Evolutionary conservation across 2,888 invertebrate genomes (phyloP), one percentile per base, ranked within the genome.

Genomic region (Coecobrya sp.): DNA sequence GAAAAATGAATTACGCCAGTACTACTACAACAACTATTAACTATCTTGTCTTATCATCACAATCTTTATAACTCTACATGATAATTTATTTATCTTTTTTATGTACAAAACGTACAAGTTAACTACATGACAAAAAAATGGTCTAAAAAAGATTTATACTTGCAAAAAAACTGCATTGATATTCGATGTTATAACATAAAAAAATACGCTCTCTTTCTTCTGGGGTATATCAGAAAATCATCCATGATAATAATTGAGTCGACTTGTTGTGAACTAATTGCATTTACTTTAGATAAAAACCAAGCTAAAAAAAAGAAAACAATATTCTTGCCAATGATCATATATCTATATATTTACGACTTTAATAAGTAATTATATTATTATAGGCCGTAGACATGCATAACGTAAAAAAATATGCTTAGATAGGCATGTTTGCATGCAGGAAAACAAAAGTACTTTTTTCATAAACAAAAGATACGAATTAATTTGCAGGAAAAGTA

Each of bases 241-340:
- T 22, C 22, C 22, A 73, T 45, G 19, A 73, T 76, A 49, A 76
- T 76, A 49, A 76, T n/a, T 55, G 49, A 76, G 76, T 49, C 25
- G 76, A 76, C 76, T 76, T 49, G 73, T 73, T 73, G 76, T 76
- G 76, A 76, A 76, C 76, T 22, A 45, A 76, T 25, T 76, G 76
- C 76, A 76, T 76, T 76, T 76, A 76, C 45, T 11, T 16, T 30
- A 5, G 1, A 65, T 25, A 70, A 16, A 73, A 22, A 45, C 22
- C 7, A 73, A 73, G 42, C 42, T 73, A 42, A 19, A 73, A 73
- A 49, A 49, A 73, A 42, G 8, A n/a, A 76, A 49, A 42, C 19
- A 19, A 30, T 49, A 76, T 76, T 76, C 76, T 76, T 76, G 76
- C 76, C 76, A 76, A 73, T 45, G 10, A 42, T 73, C 73, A 73